Evolutionary conservation across 1,140 invertebrate genomes (phyloP).

Genomic region (Hyles euphorbiae): DNA sequence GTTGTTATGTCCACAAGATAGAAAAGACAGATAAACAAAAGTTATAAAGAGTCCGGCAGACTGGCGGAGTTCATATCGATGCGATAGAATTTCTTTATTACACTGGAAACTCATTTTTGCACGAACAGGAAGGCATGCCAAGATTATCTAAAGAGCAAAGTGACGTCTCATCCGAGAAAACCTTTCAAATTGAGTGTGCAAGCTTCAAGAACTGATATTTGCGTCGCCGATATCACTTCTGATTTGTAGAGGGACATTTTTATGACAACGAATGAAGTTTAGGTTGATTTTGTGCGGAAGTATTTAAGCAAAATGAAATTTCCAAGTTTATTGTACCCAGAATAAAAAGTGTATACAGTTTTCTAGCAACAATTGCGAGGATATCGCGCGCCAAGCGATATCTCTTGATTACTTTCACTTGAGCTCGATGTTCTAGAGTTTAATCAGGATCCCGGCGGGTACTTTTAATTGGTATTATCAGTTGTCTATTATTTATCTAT

Average conservation of each 20-base stretch:
- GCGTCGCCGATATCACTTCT: conserved; percentile 14
- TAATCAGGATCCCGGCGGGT: no score
- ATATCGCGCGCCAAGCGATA: no score
- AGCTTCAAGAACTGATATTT: conserved; percentile 25
- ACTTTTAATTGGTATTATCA: no score
- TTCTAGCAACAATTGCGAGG: no score
- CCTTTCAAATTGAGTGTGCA: conserved; percentile 18
- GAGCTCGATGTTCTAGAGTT: no score
- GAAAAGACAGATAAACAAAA: neutral
- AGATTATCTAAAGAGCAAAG: conserved; percentile 10
- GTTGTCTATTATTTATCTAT: no score
- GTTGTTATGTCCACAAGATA: no score
- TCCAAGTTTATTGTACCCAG: no score
- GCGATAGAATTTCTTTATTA: neutral
- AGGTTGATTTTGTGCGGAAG: conserved; percentile 5
- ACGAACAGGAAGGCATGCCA: neutral
- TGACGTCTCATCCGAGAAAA: conserved; percentile 7
- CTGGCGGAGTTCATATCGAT: neutral
- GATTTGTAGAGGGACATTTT: conserved; percentile 13
- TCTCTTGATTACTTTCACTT: no score
- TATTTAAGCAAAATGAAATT: neutral
- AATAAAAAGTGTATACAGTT: no score
- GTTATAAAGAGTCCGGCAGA: no score
- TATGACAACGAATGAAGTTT: conserved; percentile 5
- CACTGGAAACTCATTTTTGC: neutral